phyloP scores from a whole-genome alignment of 2,797 vertebrate genomes.

The Sebastes miniatus region DNA sequence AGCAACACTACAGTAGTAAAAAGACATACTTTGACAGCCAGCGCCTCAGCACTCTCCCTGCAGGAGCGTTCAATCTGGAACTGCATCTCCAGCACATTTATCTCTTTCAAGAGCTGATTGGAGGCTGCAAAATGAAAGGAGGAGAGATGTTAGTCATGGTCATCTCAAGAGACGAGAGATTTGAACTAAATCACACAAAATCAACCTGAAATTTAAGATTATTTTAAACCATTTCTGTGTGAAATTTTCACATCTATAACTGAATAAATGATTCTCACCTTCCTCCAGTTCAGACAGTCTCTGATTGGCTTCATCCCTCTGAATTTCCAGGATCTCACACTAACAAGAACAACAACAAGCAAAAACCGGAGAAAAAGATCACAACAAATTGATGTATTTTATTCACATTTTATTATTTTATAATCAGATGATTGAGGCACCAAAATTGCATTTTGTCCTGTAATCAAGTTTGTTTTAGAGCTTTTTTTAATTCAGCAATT shows the following conservation, averaged over 20 bases:
- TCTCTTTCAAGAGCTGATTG: conserved; percentile 82
- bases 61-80: conserved; percentile 81
- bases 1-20: neutral
- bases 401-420: conserved; percentile 5
- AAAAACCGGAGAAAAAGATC: neutral
- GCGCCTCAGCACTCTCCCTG: conserved; percentile 77
- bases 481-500: conserved; percentile 2
- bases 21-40: conserved; percentile 76
- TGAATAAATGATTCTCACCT: conserved; percentile 64
- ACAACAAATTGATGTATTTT: neutral
- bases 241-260: neutral
- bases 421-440: neutral
- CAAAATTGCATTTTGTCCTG: neutral
- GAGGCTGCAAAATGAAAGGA: conserved; percentile 70
- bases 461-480: conserved; percentile 7
- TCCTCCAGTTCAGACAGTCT: conserved; percentile 78
- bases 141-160: neutral
- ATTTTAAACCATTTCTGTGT: neutral
- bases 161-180: neutral
- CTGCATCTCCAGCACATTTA: conserved; percentile 80
- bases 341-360: conserved; percentile 36
- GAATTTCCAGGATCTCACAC: conserved; percentile 61
- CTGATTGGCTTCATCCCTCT: conserved; percentile 71
- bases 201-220: neutral
- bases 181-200: neutral